Evolutionary conservation across 2,113 vertebrate genomes (phyloP), one percentile per base, ranked within the genome.

Genomic region (Mohoua ochrocephala): DNA sequence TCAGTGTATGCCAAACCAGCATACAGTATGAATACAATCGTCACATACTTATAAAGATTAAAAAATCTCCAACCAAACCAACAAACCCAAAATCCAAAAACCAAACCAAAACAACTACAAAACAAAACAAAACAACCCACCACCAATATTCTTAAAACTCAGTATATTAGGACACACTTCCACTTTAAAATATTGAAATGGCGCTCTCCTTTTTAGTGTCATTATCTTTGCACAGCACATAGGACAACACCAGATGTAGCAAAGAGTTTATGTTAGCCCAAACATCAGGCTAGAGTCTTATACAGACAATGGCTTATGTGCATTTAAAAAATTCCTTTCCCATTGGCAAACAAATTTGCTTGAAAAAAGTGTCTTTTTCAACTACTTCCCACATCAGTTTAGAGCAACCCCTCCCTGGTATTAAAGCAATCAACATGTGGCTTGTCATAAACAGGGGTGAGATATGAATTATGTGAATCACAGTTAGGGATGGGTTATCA

Each of bases 251-350:
- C 19, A 84, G 35, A 52, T 28, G 12, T 2, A 20, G 27, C 28
- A 19, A 52, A 35, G 27, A n/a, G 21, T 76, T 76, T 47, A 23
- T 17, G 13, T 45, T 24, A 84, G 21, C 14, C 49, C 23, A 41
- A 84, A 87, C 13, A 49, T 19, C 31, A 67, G 31, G 3, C 22
- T 49, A 26, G 5, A 42, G 17, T 37, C 65, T 53, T 61, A 60
- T 2, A 24, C 0, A 35, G 22, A 45, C 13, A 23, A 49, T 10
- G 13, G 16, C 1, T 33, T 63, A 12, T 3, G 4, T n/a, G 9
- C 31, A 37, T 60, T 33, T 4, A 45, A 85, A 53, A 45, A 14
- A 2, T 1, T 22, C 35, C 42, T 74, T 90, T 49, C 45, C 60
- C 31, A 28, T 0, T 37, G 28, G 53, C 24, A 47, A 53, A 74